Percentiles rank a stretch among this genome's conserved stretches.
phyloP scores from a whole-genome alignment of 2,888 invertebrate genomes.

The Parnassius orleans region DNA sequence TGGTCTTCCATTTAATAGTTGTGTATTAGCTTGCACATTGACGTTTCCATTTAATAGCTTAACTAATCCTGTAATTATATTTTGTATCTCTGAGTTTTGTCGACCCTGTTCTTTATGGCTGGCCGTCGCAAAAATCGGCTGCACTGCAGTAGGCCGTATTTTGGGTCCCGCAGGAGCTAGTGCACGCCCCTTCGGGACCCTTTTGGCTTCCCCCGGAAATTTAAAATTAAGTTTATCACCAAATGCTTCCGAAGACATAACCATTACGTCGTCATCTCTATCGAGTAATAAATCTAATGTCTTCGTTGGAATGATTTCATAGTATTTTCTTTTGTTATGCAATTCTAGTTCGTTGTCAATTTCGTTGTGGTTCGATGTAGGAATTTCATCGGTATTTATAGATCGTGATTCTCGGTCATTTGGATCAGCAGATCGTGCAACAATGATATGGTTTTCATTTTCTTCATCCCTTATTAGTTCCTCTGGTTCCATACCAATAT shows the following conservation, averaged over 20 bases:
- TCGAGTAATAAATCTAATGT: slow-evolving; percentile 59
- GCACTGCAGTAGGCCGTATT: slow-evolving; percentile 77
- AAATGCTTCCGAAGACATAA: slow-evolving; percentile 61
- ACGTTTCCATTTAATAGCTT: slow-evolving; percentile 94
- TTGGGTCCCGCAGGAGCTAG: slow-evolving; percentile 85
- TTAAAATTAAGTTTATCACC: slow-evolving; percentile 69
- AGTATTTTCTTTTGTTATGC: slow-evolving; percentile 71
- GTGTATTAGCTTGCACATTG: slow-evolving; percentile 89
- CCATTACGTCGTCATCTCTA: slow-evolving; percentile 60
- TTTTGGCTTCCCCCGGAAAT: slow-evolving; percentile 87
- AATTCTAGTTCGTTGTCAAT: slow-evolving; percentile 81
- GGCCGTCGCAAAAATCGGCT: slow-evolving; percentile 77
- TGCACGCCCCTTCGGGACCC: slow-evolving; percentile 87
- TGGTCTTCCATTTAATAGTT: slow-evolving; percentile 80
- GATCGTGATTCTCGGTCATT: slow-evolving; percentile 68
- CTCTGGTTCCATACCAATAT: slow-evolving; percentile 39
- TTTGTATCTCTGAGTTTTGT: slow-evolving; percentile 87
- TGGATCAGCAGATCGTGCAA: slow-evolving; percentile 80
- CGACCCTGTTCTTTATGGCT: slow-evolving; percentile 69
- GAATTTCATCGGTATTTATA: slow-evolving; percentile 76
- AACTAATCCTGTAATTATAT: slow-evolving; percentile 94
- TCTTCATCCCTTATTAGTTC: slow-evolving; percentile 39
- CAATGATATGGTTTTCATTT: slow-evolving; percentile 62
- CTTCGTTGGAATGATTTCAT: slow-evolving; percentile 80
- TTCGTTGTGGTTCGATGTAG: slow-evolving; percentile 78